Evolutionary conservation across 2,113 vertebrate species (phyloP).

Genomic region (Entelurus aequoreus): DNA sequence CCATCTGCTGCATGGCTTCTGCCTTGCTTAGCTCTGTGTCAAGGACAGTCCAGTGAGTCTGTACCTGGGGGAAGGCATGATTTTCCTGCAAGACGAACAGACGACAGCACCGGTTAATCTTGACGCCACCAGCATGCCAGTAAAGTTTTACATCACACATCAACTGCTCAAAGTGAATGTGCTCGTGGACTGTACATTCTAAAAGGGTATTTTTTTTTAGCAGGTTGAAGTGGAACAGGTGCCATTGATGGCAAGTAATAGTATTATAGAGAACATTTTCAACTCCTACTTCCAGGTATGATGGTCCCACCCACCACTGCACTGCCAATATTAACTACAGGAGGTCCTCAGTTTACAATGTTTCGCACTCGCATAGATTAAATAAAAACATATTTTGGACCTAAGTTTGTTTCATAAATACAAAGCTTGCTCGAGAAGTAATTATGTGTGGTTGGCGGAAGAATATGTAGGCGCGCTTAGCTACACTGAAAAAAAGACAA

Average conservation of each 20-base stretch:
- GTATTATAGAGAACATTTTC: conserved; percentile 28
- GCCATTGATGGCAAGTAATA: conserved; percentile 53
- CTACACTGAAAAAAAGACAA: too few species aligned
- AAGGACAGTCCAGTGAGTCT: conserved; percentile 72
- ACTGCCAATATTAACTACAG: too few species aligned
- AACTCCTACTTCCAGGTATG: conserved; percentile 29
- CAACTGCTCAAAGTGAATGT: not conserved
- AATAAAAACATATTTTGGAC: too few species aligned
- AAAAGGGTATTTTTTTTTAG: not conserved
- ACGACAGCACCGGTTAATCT: too few species aligned
- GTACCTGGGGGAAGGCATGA: conserved; percentile 67
- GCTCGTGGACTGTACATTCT: not conserved
- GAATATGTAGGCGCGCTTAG: too few species aligned
- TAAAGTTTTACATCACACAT: too few species aligned
- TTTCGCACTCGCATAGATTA: too few species aligned
- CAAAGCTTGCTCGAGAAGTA: too few species aligned
- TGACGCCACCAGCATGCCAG: not conserved
- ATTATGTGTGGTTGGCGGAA: too few species aligned
- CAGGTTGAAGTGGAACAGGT: conserved; percentile 27
- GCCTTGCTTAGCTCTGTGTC: conserved; percentile 65
- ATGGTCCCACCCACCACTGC: not conserved
- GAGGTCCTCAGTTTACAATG: too few species aligned
- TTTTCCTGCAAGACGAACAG: conserved; percentile 38
- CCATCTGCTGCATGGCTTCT: not conserved
- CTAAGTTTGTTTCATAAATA: too few species aligned